These are phyloP conservation scores for Rhizoglyphus robini DNA, from an alignment of 1,140 invertebrate species.

Conservation along the genomic window DNA sequence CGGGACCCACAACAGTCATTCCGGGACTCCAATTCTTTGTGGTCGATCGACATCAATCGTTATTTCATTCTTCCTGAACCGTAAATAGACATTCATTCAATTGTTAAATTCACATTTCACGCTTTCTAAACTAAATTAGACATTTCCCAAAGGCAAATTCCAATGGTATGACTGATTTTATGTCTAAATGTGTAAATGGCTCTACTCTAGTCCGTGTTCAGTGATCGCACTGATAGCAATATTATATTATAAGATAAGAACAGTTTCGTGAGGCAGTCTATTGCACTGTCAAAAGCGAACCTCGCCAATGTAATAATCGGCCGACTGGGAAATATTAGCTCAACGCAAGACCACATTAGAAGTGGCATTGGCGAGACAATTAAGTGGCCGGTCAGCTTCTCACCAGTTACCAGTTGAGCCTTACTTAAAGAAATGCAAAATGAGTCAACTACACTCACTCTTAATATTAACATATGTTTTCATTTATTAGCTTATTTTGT, in stretches of 20 bases:
- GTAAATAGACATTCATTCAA: conserved; percentile 13
- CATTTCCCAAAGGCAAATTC: not conserved
- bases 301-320: too few relatives aligned
- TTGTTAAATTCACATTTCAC: not conserved
- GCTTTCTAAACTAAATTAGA: not conserved
- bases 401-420: too few relatives aligned
- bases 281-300: too few relatives aligned
- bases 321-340: too few relatives aligned
- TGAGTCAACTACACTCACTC: too few relatives aligned
- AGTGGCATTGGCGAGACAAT: not conserved
- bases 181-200: not conserved
- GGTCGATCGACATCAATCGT: conserved; percentile 18
- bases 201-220: not conserved
- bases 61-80: conserved; percentile 18
- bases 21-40: not conserved
- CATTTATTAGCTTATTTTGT: too few relatives aligned
- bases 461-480: too few relatives aligned
- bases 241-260: too few relatives aligned
- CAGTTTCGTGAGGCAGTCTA: too few relatives aligned
- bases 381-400: conserved; percentile 7
- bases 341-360: not conserved
- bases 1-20: not conserved
- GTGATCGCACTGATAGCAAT: too few relatives aligned
- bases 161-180: not conserved
- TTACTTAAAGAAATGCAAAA: too few relatives aligned